A percentile compares a stretch with the other conserved stretches of the same genome.
Conservation (phyloP, 2,888 invertebrate species). For the Hydropsyche betteni region DNA sequence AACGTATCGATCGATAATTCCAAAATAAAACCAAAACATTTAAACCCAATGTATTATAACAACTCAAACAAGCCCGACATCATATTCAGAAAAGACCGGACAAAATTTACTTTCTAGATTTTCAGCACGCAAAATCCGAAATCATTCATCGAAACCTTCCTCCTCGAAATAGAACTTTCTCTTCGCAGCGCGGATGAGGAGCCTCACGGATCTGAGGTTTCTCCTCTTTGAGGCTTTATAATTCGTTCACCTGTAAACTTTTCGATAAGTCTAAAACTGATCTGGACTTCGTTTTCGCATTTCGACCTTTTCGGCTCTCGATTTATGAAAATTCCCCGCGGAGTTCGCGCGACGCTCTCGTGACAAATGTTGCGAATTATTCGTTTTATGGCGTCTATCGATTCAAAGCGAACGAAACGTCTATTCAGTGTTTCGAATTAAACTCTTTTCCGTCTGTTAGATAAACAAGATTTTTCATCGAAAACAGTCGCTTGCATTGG, state of each 20-base stretch:
- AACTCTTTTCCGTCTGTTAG: too few relatives aligned
- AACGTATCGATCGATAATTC: too few relatives aligned
- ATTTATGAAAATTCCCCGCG: conserved; percentile 16
- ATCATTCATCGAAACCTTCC: conserved; percentile 23
- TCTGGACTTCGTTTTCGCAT: not conserved
- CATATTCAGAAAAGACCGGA: not conserved
- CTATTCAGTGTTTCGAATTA: too few relatives aligned
- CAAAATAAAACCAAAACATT: too few relatives aligned
- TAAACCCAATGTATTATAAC: too few relatives aligned
- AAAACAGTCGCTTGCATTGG: too few relatives aligned
- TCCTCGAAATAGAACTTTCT: conserved; percentile 13
- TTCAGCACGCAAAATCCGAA: not conserved
- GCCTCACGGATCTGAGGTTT: conserved; percentile 2
- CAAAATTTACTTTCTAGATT: not conserved
- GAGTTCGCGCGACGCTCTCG: conserved; percentile 2
- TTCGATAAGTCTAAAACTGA: conserved; percentile 30
- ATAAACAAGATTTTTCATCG: too few relatives aligned
- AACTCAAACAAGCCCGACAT: too few relatives aligned
- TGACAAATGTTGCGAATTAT: conserved; percentile 17
- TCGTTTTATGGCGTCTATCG: not conserved
- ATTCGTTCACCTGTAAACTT: conserved; percentile 36
- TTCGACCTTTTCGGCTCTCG: conserved; percentile 10
- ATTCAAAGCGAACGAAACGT: not conserved
- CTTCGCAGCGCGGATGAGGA: not conserved
- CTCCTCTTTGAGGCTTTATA: conserved; percentile 24